Base-by-base conservation (phyloP, 2,888 invertebrate species). In the Erpobdella octoculata region DNA sequence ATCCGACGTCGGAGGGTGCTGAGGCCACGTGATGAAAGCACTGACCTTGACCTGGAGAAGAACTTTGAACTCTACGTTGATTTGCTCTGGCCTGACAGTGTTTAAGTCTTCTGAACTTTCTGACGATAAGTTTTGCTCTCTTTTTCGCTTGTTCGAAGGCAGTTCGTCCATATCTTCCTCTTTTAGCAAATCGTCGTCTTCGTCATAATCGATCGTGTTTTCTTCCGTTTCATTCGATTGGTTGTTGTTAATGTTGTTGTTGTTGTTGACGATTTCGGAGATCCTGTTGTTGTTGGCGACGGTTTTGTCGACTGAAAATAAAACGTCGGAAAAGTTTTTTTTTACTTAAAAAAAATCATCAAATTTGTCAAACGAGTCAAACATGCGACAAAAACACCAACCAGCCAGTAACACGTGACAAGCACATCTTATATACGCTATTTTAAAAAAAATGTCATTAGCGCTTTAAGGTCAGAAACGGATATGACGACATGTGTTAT, bases 21-120 rank as follows among this genome's bases (percentile, higher is more conserved):
- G 53, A 5, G 70, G 70, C 72, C 59, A 73, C 28, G 67, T 71
- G 21, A 71, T 67, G 67, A 71, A 71, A 25, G 66, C 71, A 28
- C 33, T 67, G 67, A 71, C 36, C 35, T 71, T 71, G 36, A 33
- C 41, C 33, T 69, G 69, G 36, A 59, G 38, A 25, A 67, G 31
- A 31, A 41, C 58, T 35, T 65, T 64, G 65, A 65, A 64, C 18
- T 71, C 71, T n/a, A 53, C 48, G 35, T 71, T 36, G 15, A 53
- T 53, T 15, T 37, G 66, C 21, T 31, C 38, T 12, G 31, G 41
- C 15, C 31, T 38, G 31, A 37, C 70, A 31, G 38, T 37, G 37
- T 73, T 48, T 41, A 37, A 41, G 28, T 71, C 46, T 8, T 53
- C 71, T 21, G 21, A 41, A 5, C 35, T 37, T 1, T 53, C 9